These are phyloP conservation scores for Drosophila parvula DNA, from an alignment of 1,140 invertebrate species.

Conservation along the genomic window DNA sequence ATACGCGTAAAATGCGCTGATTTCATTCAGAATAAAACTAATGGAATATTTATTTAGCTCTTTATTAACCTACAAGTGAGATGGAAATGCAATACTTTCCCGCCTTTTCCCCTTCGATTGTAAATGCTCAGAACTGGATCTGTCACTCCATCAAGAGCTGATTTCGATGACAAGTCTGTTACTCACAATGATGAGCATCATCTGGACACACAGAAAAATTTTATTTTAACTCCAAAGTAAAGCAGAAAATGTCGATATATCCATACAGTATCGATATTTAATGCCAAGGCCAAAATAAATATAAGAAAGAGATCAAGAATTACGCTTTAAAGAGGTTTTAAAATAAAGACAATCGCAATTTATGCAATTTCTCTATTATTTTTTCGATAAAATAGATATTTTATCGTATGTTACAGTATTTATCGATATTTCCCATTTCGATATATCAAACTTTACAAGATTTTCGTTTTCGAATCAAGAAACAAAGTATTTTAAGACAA, in stretches of 20 bases:
- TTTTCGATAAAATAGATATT: not conserved
- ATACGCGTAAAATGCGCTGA: not conserved
- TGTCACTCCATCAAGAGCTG: not conserved
- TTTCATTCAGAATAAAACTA: not conserved
- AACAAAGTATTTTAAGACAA: not conserved
- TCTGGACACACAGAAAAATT: not conserved
- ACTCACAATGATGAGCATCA: not conserved
- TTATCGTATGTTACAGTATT: not conserved
- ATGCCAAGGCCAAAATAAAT: too few relatives aligned
- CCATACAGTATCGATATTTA: not conserved
- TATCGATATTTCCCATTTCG: not conserved
- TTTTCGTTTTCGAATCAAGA: not conserved
- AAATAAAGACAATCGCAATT: too few relatives aligned
- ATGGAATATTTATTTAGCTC: not conserved
- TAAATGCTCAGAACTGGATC: constrained; percentile 4
- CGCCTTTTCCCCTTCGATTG: not conserved
- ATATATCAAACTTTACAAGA: not conserved
- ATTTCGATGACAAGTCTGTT: not conserved
- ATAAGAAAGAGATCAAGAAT: too few relatives aligned
- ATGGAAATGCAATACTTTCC: not conserved
- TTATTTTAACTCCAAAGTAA: not conserved
- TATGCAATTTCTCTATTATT: too few relatives aligned
- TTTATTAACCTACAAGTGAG: not conserved
- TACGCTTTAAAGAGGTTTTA: too few relatives aligned
- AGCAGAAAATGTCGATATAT: not conserved